phyloP scores from a whole-genome alignment of 2,113 vertebrate genomes.

The Genyomyrus donnyi region DNA sequence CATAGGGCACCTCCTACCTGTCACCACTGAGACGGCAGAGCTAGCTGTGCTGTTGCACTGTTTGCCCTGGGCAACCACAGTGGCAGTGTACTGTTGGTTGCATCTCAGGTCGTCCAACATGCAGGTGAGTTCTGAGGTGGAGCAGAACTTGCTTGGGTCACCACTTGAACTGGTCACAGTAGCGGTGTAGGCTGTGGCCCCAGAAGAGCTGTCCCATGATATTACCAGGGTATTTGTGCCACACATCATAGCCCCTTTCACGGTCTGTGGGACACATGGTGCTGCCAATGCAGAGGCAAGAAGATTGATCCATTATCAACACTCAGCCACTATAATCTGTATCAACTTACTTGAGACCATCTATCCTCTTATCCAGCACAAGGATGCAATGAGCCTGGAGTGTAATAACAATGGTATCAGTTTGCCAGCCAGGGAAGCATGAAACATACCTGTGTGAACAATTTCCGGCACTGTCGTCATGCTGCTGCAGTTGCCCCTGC shows the following conservation, averaged over 20 bases:
- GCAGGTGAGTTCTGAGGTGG: conserved; percentile 33
- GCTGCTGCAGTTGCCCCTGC: conserved; percentile 48
- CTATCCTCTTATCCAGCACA: background rate
- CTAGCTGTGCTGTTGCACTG: conserved; percentile 39
- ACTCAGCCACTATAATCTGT: background rate
- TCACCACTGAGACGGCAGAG: conserved; percentile 29
- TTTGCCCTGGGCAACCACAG: conserved; percentile 26
- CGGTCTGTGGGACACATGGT: conserved; percentile 40
- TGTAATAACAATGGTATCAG: background rate
- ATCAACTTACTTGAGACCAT: background rate
- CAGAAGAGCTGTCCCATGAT: conserved; percentile 36
- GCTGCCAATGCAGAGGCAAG: conserved; percentile 24
- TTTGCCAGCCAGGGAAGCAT: background rate
- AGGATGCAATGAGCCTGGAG: background rate
- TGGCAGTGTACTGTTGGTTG: conserved; percentile 40
- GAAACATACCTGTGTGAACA: conserved; percentile 46
- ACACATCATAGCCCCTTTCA: conserved; percentile 33
- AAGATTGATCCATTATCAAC: background rate
- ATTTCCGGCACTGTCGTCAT: conserved; percentile 28
- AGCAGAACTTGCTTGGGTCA: conserved; percentile 29
- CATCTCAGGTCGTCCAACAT: conserved; percentile 40
- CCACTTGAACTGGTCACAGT: conserved; percentile 31
- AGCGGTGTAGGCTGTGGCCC: conserved; percentile 38
- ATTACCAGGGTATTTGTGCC: conserved; percentile 34
- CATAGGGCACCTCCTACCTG: background rate